These are phyloP conservation scores for Pedetes capensis DNA, from an alignment of 2,113 vertebrate genomes.

Conservation along the genomic window DNA sequence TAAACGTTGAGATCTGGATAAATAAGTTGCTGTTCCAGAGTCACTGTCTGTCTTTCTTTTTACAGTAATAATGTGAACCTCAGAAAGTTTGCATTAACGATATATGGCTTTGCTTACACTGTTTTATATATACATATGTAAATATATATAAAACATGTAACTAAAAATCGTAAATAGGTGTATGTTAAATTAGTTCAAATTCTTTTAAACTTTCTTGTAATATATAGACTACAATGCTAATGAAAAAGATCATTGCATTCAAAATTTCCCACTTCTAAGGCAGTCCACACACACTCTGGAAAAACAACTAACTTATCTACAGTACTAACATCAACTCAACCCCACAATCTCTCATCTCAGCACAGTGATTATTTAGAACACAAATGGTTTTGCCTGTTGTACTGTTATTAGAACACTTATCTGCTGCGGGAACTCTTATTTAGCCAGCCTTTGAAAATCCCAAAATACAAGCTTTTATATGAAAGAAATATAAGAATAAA, in stretches of 20 bases:
- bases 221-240: slow-evolving; percentile 5
- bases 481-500: slow-evolving; percentile 46
- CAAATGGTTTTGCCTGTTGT: not conserved
- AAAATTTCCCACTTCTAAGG: not conserved
- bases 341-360: not conserved
- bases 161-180: slow-evolving; percentile 25
- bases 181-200: slow-evolving; percentile 54
- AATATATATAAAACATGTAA: slow-evolving; percentile 3
- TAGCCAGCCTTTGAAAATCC: slow-evolving; percentile 2
- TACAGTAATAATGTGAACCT: not conserved
- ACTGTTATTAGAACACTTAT: not conserved
- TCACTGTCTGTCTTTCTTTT: slow-evolving; percentile 35
- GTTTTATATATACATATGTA: too few species aligned
- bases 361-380: not conserved
- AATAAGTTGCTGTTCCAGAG: slow-evolving; percentile 44
- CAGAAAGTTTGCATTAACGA: slow-evolving; percentile 8
- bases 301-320: slow-evolving; percentile 1
- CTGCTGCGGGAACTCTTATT: not conserved
- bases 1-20: slow-evolving; percentile 34
- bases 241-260: not conserved
- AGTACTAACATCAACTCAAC: not conserved
- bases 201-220: slow-evolving; percentile 24
- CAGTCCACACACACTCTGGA: slow-evolving; percentile 34
- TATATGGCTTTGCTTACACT: slow-evolving; percentile 55
- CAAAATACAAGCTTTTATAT: slow-evolving; percentile 22